Evolutionary conservation across 1,140 invertebrate species (phyloP), one percentile per base, ranked within the genome.

Genomic region (Leguminivora glycinivorella): DNA sequence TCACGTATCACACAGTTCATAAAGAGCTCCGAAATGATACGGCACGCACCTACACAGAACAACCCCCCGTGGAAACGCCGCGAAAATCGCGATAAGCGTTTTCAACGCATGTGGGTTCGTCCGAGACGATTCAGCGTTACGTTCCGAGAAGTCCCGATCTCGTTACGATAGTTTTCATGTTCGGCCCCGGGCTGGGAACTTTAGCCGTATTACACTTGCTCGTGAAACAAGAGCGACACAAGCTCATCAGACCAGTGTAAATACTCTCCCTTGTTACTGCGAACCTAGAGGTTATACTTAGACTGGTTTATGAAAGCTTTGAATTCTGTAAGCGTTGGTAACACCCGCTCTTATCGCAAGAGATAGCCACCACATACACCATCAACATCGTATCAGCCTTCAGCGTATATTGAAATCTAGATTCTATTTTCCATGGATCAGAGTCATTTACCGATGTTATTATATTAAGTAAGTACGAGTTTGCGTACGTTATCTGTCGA

Each of bases 101-200:
- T 63, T 68, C 47, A 72, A 72, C 69, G 71, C 67, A 70, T 66
- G 72, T 79, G 58, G 58, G 19, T 63, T 31, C 69, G 74, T 78
- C 72, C 47, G 74, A 29, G 52, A 68, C 76, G 68, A 78, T 77
- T 74, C 68, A 66, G 79, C 69, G 74, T 79, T 81, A 82, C 72
- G 73, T 87, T 88, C 81, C 77, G 70, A 80, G 83, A 86, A 85
- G 82, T 73, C 75, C 72, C 73, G 85, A 88, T 89, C 83, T 85
- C 77, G 71, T 84, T 85, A 85, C 77, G 84, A 87, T 88, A 89
- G 83, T 84, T 85, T 81, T 68, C 70, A 81, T 83, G 81, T 84
- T 81, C 74, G 77, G 73, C 85, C 82, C 56, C 70, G 69, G 73
- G 74, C 73, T 69, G 26, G 70, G 66, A 77, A 73, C 77, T 52